Evolutionary conservation across 1,140 invertebrate species (phyloP).

Genomic region (Musca domestica): DNA sequence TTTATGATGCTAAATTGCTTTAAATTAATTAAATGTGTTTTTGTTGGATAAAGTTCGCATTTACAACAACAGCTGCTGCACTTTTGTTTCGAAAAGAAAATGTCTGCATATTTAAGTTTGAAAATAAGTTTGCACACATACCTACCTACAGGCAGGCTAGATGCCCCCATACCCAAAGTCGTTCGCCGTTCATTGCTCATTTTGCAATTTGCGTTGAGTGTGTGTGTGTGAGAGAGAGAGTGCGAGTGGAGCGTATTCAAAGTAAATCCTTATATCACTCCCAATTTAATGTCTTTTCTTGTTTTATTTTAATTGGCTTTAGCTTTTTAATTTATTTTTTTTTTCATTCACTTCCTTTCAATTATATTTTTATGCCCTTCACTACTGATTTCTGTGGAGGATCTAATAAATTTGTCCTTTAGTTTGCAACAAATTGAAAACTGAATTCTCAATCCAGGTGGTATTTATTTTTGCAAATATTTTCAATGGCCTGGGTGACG

Average conservation of each 20-base stretch:
- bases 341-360: background rate
- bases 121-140: background rate
- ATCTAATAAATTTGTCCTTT: no score
- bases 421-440: no score
- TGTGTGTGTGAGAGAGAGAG: no score
- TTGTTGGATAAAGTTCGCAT: background rate
- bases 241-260: background rate
- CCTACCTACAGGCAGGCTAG: background rate
- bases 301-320: constrained; percentile 16
- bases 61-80: constrained; percentile 16
- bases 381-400: background rate
- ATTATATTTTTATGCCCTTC: background rate
- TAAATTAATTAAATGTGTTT: background rate
- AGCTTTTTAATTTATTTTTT: background rate
- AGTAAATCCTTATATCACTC: constrained; percentile 16
- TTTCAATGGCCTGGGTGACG: no score
- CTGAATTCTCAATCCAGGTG: no score
- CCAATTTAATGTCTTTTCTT: constrained; percentile 5
- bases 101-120: constrained; percentile 7
- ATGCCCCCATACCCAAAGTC: no score
- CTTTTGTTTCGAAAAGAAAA: constrained; percentile 1
- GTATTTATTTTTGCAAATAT: no score
- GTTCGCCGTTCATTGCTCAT: no score
- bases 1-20: constrained; percentile 19
- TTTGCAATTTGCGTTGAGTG: no score